Evolutionary conservation across 2,888 invertebrate species (phyloP).

Genomic region (Rhagophthalmus giganteus): DNA sequence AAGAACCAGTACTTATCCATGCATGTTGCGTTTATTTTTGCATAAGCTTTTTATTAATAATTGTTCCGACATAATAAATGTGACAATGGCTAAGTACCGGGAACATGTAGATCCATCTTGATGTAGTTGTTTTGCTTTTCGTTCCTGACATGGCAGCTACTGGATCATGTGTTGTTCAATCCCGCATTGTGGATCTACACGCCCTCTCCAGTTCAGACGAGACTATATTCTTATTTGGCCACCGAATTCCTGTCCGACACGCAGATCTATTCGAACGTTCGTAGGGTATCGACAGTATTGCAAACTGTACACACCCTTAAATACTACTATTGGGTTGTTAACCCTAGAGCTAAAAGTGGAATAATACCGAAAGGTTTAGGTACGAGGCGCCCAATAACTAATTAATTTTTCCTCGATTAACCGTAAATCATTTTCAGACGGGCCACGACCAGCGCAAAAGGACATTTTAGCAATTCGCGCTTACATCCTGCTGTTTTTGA

Average conservation of each 20-base stretch:
- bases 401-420: not conserved
- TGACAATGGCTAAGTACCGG: slow-evolving; percentile 57
- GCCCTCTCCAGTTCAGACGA: slow-evolving; percentile 91
- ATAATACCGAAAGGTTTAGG: slow-evolving; percentile 94
- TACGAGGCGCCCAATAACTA: too few species aligned
- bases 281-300: slow-evolving; percentile 94
- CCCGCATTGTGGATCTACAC: slow-evolving; percentile 99
- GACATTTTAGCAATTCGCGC: slow-evolving; percentile 93
- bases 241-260: slow-evolving; percentile 98
- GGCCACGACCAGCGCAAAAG: slow-evolving; percentile 90
- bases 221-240: slow-evolving; percentile 95
- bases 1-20: slow-evolving; percentile 54
- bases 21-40: slow-evolving; percentile 44
- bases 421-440: slow-evolving; percentile 66
- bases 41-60: slow-evolving; percentile 34
- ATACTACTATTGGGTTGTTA: slow-evolving; percentile 99
- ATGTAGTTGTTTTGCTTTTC: slow-evolving; percentile 88
- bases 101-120: slow-evolving; percentile 65
- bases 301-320: slow-evolving; percentile 99
- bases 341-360: slow-evolving; percentile 92
- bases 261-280: slow-evolving; percentile 94
- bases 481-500: slow-evolving; percentile 92
- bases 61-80: slow-evolving; percentile 20
- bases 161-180: slow-evolving; percentile 99
- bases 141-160: slow-evolving; percentile 90